These are phyloP conservation scores for Philereme transversata DNA, from an alignment of 2,888 invertebrate species.

Conservation along the genomic window DNA sequence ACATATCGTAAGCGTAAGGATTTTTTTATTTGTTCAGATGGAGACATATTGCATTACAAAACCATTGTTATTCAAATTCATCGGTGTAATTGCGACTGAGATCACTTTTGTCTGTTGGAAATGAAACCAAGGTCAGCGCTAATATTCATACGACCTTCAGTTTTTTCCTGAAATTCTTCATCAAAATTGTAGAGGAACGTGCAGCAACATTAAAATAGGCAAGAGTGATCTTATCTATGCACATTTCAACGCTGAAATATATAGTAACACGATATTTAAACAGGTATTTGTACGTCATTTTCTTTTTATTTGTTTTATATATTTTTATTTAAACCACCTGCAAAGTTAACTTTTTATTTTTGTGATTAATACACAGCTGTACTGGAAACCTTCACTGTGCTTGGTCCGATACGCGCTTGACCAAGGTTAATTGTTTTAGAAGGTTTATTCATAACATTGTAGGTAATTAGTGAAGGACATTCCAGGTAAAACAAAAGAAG, in stretches of 20 bases:
- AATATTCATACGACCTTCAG: conserved; percentile 65
- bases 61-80: conserved; percentile 71
- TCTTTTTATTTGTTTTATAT: too few relatives aligned
- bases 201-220: conserved; percentile 3
- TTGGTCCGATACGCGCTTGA: neutral
- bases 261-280: too few relatives aligned
- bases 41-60: conserved; percentile 59
- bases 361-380: too few relatives aligned
- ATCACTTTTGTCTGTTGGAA: conserved; percentile 69
- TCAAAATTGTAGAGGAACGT: conserved; percentile 18
- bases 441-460: conserved; percentile 13
- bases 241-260: too few relatives aligned
- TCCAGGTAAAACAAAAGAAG: conserved; percentile 10
- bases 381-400: too few relatives aligned
- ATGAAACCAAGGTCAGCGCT: conserved; percentile 67
- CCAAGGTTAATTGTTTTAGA: conserved; percentile 2
- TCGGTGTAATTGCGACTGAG: conserved; percentile 59
- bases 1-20: neutral
- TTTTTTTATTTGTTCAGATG: conserved; percentile 50
- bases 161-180: conserved; percentile 56
- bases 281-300: too few relatives aligned
- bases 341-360: too few relatives aligned
- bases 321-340: too few relatives aligned
- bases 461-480: conserved; percentile 21
- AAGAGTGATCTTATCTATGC: conserved; percentile 6